These are phyloP conservation scores for Sitta europaea DNA, from an alignment of 2,113 vertebrate species.

Conservation along the genomic window DNA sequence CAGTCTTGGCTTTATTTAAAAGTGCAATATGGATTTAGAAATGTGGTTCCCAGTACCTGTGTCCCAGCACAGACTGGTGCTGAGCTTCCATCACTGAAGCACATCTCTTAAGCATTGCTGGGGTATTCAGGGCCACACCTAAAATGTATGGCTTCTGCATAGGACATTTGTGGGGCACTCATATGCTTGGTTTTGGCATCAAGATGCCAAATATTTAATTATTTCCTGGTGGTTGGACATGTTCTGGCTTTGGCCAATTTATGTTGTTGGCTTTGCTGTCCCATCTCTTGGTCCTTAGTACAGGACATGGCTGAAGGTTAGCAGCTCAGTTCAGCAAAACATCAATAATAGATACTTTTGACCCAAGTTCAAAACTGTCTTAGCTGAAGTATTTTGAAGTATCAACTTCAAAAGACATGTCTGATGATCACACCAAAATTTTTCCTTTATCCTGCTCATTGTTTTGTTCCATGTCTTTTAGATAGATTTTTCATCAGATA, in stretches of 20 bases:
- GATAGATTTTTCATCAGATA: not conserved
- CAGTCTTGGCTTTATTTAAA: not conserved
- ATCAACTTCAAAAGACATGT: not conserved
- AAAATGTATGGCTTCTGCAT: not conserved
- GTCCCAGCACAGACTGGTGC: not conserved
- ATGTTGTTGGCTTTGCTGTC: not conserved
- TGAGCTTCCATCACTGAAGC: not conserved
- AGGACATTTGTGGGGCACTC: rapidly evolving
- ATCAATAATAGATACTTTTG: not conserved
- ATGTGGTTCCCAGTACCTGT: not conserved
- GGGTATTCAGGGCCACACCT: too few relatives aligned
- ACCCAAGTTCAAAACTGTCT: not conserved
- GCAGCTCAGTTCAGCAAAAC: not conserved
- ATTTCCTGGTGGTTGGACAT: not conserved
- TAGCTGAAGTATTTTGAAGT: not conserved
- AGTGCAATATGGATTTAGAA: not conserved
- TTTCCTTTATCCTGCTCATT: not conserved
- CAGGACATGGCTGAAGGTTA: not conserved
- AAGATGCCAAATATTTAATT: not conserved
- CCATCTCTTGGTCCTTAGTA: rapidly evolving
- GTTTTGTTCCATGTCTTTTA: not conserved
- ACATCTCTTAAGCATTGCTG: not conserved
- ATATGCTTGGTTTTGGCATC: not conserved
- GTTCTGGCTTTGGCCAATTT: not conserved
- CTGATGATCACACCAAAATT: not conserved